phyloP scores from a whole-genome alignment of 1,140 invertebrate species.

The Bathynomus jamesi region DNA sequence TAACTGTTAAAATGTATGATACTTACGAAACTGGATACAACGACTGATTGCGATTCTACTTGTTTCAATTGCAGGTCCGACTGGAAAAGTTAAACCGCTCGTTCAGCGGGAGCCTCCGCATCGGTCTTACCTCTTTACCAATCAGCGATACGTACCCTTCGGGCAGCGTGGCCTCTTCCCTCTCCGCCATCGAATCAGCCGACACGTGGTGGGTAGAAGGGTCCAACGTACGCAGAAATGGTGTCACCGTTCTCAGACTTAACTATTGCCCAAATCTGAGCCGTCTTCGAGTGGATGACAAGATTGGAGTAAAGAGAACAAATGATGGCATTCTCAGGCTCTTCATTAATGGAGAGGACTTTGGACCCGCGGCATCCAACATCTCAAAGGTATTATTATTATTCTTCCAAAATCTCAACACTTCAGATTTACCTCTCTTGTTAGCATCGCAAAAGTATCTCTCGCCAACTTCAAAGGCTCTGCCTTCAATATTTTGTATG shows the following conservation, averaged over 20 bases:
- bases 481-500: no score
- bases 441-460: no score
- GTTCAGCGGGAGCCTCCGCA: slow-evolving; percentile 61
- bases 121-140: slow-evolving; percentile 66
- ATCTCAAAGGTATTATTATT: slow-evolving; percentile 58
- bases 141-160: slow-evolving; percentile 52
- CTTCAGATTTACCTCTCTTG: no score
- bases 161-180: slow-evolving; percentile 52
- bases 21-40: no score
- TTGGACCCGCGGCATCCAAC: slow-evolving; percentile 69
- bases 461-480: no score
- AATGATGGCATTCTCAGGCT: slow-evolving; percentile 50
- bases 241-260: slow-evolving; percentile 43
- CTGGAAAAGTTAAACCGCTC: slow-evolving; percentile 54
- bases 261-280: slow-evolving; percentile 66
- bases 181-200: slow-evolving; percentile 40
- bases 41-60: no score
- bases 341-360: slow-evolving; percentile 71
- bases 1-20: no score
- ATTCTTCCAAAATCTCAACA: no score
- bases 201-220: slow-evolving; percentile 48
- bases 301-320: slow-evolving; percentile 47
- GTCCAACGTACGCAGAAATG: slow-evolving; percentile 57
- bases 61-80: no score
- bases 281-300: slow-evolving; percentile 63